phyloP scores from a whole-genome alignment of 1,140 invertebrate species.

The Sarcophaga bullata region DNA sequence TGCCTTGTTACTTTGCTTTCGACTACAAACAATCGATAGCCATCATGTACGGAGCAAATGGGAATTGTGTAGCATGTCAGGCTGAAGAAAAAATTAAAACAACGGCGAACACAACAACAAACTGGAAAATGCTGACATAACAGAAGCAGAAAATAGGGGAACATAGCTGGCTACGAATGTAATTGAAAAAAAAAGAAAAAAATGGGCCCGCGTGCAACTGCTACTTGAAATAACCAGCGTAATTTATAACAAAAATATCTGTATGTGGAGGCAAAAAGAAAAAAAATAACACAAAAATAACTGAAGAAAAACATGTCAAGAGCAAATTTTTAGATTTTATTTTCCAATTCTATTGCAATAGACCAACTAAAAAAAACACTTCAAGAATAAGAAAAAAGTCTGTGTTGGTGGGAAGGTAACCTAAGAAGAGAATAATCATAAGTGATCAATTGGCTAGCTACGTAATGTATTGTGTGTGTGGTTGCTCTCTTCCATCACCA shows the following conservation, averaged over 20 bases:
- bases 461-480: too few species aligned
- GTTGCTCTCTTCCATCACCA: too few species aligned
- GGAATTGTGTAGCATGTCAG: too few species aligned
- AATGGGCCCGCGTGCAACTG: neutral
- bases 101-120: neutral
- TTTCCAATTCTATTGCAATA: neutral
- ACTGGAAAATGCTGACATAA: neutral
- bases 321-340: conserved; percentile 14
- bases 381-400: neutral
- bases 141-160: neutral
- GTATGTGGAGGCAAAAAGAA: too few species aligned
- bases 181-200: conserved; percentile 2
- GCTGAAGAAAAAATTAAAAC: too few species aligned
- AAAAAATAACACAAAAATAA: neutral
- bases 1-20: neutral
- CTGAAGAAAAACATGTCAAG: conserved; percentile 2
- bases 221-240: too few species aligned
- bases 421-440: too few species aligned
- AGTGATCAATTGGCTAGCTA: too few species aligned
- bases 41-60: too few species aligned
- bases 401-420: too few species aligned
- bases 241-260: too few species aligned
- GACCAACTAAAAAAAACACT: neutral
- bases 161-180: neutral
- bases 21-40: neutral